Evolutionary conservation across 2,888 invertebrate species (phyloP), one percentile per base, ranked within the genome.

Genomic region (Villa cingulata): DNA sequence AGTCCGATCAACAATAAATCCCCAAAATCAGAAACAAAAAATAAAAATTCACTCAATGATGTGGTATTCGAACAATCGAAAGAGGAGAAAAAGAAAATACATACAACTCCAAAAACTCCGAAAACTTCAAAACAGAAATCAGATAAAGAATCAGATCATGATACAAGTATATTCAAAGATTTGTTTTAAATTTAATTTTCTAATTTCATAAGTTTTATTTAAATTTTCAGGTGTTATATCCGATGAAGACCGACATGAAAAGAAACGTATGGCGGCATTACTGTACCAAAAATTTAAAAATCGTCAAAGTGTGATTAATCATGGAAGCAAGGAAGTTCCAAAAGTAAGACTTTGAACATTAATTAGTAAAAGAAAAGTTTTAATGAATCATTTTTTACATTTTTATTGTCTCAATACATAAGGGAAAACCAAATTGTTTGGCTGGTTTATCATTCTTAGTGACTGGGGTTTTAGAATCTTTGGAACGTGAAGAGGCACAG

Each of bases 381-480:
- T n/a, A n/a, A n/a, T n/a, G n/a, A n/a, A n/a, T 23, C 7, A 23
- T 32, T 32, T 12, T 10, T 29, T 10, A 7, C 29, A 12, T 36
- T 36, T 16, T 16, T 29, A n/a, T n/a, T 14, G 16, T 23, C 16
- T 16, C 27, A 39, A 39, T 14, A 16, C 47, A 49, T 27, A 54
- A 83, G 81, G 87, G 87, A 29, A 73, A 77, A 45, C 76, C 80
- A 16, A 72, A 80, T 60, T 88, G 88, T 61, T 68, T 89, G 3
- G 75, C 75, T 44, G 79, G 83, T 45, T 69, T 79, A 47, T 78
- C 77, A 5, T 87, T 89, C 59, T 63, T 88, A 6, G 68, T 90
- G 45, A 92, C 91, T 37, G 95, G 92, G 32, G 83, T 92, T 2
- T 70, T 91, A 41, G 91, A 94, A 60, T 90, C 90, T 0, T 72